These are phyloP conservation scores for Drosophila atroscutellata DNA, from an alignment of 2,888 invertebrate species.

Conservation along the genomic window DNA sequence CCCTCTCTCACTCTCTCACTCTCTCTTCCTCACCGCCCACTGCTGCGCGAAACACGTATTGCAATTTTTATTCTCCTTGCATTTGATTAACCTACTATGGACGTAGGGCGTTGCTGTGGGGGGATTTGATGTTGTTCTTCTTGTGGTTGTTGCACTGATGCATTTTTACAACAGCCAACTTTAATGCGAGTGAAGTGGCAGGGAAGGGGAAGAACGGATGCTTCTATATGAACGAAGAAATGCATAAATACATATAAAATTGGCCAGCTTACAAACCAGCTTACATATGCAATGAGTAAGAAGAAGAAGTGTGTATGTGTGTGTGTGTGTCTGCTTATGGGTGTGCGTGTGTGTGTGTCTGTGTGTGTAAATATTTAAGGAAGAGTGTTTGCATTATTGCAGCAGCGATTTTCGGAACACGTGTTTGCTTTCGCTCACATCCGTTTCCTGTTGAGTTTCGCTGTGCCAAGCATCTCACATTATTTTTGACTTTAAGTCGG, in stretches of 20 bases:
- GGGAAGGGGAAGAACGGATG: conserved; percentile 14
- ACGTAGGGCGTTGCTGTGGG: conserved; percentile 34
- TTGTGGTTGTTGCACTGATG: conserved; percentile 48
- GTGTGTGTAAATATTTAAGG: conserved; percentile 32
- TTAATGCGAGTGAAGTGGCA: conserved; percentile 49
- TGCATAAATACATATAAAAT: conserved; percentile 80
- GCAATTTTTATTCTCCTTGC: conserved; percentile 63
- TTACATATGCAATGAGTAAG: conserved; percentile 73
- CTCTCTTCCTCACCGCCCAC: accelerated
- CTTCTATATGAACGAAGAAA: conserved; percentile 54
- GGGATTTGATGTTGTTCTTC: conserved; percentile 38
- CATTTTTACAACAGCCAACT: conserved; percentile 65
- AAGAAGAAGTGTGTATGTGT: conserved; percentile 12
- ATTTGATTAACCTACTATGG: conserved; percentile 80
- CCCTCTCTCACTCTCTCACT: accelerated
- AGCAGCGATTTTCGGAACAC: conserved; percentile 73
- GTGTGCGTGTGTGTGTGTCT: conserved; percentile 18
- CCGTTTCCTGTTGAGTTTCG: conserved; percentile 63
- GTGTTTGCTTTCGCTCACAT: conserved; percentile 72
- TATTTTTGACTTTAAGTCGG: conserved; percentile 56
- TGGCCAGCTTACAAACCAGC: conserved; percentile 76
- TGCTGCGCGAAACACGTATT: conserved; percentile 26
- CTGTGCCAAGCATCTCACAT: conserved; percentile 34
- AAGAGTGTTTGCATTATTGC: conserved; percentile 70
- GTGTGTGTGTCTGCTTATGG: conserved; percentile 11